Evolutionary conservation across 2,797 vertebrate genomes (phyloP), one percentile per base, ranked within the genome.

Genomic region (Ibycter americanus): DNA sequence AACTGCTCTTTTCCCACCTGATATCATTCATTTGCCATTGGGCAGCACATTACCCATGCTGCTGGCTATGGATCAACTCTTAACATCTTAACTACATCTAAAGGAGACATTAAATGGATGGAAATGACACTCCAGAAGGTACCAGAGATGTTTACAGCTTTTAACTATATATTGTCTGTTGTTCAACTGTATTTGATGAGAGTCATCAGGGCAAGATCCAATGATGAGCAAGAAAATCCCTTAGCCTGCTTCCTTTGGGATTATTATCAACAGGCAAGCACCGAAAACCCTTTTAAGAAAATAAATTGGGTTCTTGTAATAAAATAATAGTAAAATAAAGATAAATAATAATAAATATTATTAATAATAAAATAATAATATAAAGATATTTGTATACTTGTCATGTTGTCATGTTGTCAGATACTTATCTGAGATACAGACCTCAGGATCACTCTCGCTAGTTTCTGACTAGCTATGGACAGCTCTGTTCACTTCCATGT

Each of bases 131-230:
- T 87, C 29, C 47, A 66, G 44, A 54, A 52, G 26, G 20, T 46
- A 74, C 8, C 47, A 71, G 70, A 55, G 89, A 71, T n/a, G 23
- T 47, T 49, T 87, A 34, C 10, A 34, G 44, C 52, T 87, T 74
- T 82, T 74, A 87, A 42, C 34, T 79, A 1, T 38, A 7, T 22
- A 0, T 67, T 91, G 15, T 55, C 31, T 79, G 10, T 16, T 38
- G 32, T 13, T 56, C 0, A 0, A 59, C 19, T 49, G 19, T 71
- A 38, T 83, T 79, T 88, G n/a, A 20, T 0, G 0, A n/a, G 82
- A 90, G 72, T 72, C 15, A 42, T 40, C 27, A n/a, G 61, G 15
- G 42, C 17, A 67, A 34, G 42, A n/a, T 66, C 15, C 47, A 38
- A 0, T 54, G 63, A 23, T 26, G 12, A 87, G 58, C 38, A 61